Percentiles rank a stretch among this genome's conserved stretches.
phyloP scores from a whole-genome alignment of 2,113 vertebrate genomes.

The Cyrtonyx montezumae region DNA sequence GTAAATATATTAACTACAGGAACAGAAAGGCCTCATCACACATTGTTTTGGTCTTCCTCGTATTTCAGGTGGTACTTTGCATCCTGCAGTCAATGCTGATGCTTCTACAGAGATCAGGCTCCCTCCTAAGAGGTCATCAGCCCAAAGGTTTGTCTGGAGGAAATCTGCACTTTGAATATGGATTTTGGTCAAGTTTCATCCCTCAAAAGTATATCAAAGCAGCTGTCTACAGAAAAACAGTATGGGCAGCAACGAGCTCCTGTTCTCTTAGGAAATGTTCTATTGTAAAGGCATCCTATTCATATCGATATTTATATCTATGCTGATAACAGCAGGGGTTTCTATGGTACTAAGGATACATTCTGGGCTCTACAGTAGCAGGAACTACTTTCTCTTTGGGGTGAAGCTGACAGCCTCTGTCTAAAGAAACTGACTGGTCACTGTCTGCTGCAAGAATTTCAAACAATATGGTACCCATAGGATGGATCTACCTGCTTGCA shows the following conservation, averaged over 20 bases:
- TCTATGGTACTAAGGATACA: background rate
- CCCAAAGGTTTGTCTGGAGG: background rate
- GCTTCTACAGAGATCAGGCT: background rate
- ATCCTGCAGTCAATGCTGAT: background rate
- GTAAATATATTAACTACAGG: background rate
- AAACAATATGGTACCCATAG: constrained; percentile 23
- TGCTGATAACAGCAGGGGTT: background rate
- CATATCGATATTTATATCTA: background rate
- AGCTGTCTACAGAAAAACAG: background rate
- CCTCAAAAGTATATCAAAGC: background rate
- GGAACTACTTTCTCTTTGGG: background rate
- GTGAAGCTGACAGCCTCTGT: background rate
- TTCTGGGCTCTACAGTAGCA: background rate
- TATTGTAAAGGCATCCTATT: background rate
- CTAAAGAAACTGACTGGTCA: background rate
- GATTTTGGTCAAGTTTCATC: background rate
- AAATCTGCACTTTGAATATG: background rate
- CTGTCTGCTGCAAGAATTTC: constrained; percentile 19
- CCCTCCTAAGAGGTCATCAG: background rate
- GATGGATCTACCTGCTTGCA: constrained; percentile 23
- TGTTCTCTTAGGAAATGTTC: background rate
- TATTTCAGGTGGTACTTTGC: background rate
- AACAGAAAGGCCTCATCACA: background rate
- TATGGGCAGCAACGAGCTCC: background rate
- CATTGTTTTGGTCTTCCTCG: background rate